phyloP scores from a whole-genome alignment of 2,113 vertebrate species.

The Callocephalon fimbriatum region DNA sequence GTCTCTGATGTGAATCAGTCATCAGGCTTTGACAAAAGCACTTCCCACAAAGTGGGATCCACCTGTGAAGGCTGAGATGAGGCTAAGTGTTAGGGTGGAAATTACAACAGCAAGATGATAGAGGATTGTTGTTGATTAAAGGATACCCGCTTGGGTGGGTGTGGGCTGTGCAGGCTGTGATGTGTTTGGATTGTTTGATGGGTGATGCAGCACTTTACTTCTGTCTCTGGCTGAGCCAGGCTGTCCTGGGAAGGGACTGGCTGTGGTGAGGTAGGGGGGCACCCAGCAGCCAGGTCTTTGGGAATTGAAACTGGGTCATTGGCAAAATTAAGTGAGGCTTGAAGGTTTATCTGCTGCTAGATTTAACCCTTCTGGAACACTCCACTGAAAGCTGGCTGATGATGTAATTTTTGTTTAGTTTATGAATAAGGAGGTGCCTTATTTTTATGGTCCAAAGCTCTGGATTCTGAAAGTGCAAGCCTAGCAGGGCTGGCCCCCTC shows the following conservation, averaged over 20 bases:
- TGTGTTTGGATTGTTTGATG: neutral
- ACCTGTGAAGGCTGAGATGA: neutral
- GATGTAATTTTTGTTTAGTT: neutral
- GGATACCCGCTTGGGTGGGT: neutral
- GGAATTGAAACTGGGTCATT: neutral
- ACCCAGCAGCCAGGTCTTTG: neutral
- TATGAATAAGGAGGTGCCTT: neutral
- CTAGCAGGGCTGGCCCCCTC: neutral
- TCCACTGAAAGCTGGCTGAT: neutral
- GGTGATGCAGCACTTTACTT: neutral
- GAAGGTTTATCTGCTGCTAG: neutral
- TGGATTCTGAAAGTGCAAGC: neutral
- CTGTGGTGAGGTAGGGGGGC: neutral
- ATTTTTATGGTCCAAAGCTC: neutral
- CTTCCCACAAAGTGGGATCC: neutral
- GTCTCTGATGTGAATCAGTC: neutral
- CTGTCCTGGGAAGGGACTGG: accelerated
- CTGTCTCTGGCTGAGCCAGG: neutral
- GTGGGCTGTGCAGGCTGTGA: neutral
- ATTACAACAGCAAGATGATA: neutral
- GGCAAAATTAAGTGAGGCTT: neutral
- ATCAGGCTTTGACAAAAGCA: neutral
- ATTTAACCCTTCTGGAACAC: neutral
- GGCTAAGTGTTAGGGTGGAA: neutral
- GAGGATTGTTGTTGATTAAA: neutral